Percentiles rank a stretch among this genome's conserved stretches.
Conservation (phyloP, 2,113 vertebrate genomes). For the Uria aalge region DNA sequence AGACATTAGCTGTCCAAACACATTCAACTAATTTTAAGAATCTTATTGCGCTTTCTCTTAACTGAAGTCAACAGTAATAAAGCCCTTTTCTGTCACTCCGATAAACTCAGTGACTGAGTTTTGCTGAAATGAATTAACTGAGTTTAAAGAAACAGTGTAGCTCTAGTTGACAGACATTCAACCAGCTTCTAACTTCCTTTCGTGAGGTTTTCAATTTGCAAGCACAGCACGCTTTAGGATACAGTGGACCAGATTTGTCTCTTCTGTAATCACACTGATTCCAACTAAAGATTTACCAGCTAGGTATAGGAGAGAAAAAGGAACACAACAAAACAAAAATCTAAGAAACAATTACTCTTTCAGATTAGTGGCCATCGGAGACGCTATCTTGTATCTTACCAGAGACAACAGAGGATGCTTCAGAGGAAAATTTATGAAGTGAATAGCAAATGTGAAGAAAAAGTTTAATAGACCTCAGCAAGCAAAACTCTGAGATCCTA, state of each 20-base stretch:
- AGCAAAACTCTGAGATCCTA: not conserved
- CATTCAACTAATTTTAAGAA: conserved; percentile 35
- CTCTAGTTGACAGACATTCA: not conserved
- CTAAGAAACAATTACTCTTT: not conserved
- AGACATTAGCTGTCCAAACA: conserved; percentile 61
- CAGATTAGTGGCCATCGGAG: not conserved
- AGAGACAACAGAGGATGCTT: not conserved
- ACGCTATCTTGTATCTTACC: not conserved
- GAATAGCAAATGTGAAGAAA: not conserved
- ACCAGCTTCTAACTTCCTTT: not conserved
- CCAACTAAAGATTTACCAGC: not conserved
- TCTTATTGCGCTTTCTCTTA: conserved; percentile 25
- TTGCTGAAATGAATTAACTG: not conserved
- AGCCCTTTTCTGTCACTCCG: not conserved
- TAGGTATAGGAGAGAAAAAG: not conserved
- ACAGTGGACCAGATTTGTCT: not conserved
- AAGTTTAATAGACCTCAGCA: not conserved
- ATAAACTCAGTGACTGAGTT: not conserved
- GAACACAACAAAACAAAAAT: not conserved
- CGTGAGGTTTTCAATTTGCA: not conserved
- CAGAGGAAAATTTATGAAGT: not conserved
- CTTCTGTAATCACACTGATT: not conserved
- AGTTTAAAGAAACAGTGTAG: not conserved
- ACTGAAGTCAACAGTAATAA: conserved; percentile 38
- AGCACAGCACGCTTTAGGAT: not conserved